Evolutionary conservation across 1,140 invertebrate genomes (phyloP).

Genomic region (Caerostris darwini): DNA sequence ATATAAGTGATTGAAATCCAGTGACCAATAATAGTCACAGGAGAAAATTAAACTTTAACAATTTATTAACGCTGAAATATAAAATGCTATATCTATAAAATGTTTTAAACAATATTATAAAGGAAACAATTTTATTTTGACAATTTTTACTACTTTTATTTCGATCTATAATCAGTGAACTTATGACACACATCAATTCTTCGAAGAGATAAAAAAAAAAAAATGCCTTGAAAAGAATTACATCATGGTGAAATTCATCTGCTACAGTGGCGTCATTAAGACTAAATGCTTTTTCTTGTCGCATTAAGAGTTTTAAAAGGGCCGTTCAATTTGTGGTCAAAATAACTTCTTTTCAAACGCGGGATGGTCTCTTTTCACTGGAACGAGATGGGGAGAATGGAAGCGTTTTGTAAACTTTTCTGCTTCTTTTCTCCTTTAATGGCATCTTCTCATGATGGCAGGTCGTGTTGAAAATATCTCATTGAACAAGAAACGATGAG

Average conservation of each 20-base stretch:
- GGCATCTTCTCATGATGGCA: constrained; percentile 9
- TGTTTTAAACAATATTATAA: too few species aligned
- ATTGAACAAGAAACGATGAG: constrained; percentile 16
- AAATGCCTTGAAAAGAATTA: neutral
- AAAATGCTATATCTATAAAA: too few species aligned
- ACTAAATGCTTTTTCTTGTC: constrained; percentile 29
- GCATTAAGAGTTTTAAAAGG: constrained; percentile 9
- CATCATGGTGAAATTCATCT: neutral
- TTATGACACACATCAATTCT: neutral
- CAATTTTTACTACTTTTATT: too few species aligned
- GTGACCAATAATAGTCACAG: too few species aligned
- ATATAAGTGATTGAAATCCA: too few species aligned
- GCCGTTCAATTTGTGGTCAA: constrained; percentile 31
- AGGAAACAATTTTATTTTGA: too few species aligned
- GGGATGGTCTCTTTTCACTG: neutral
- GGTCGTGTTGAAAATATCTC: constrained; percentile 31
- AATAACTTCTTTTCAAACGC: constrained; percentile 43
- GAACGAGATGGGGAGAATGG: neutral
- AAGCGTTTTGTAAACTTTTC: constrained; percentile 13
- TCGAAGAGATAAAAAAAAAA: neutral
- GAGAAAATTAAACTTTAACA: too few species aligned
- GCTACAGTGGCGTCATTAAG: neutral
- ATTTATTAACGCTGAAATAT: too few species aligned
- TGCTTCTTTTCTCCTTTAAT: constrained; percentile 33
- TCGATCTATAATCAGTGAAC: neutral